A percentile compares a stretch with the other conserved stretches of the same genome.
phyloP scores from a whole-genome alignment of 2,888 invertebrate species.

The Penaeus monodon region DNA sequence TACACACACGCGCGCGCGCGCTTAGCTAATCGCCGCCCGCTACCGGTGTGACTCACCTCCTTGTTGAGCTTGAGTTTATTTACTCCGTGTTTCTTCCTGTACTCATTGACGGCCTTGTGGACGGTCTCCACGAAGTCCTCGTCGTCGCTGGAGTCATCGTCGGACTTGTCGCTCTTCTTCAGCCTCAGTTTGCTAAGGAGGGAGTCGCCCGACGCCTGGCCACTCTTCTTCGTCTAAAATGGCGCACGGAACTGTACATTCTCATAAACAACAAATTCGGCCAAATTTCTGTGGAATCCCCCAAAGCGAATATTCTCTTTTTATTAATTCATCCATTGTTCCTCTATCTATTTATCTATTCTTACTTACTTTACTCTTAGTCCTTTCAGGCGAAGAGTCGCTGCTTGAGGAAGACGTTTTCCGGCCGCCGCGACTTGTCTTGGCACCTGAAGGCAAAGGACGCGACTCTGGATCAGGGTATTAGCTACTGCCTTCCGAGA shows the following conservation, averaged over 20 bases:
- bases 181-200: conserved; percentile 32
- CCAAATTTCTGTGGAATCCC: too few relatives aligned
- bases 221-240: too few relatives aligned
- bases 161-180: conserved; percentile 18
- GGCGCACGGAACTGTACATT: too few relatives aligned
- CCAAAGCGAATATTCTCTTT: too few relatives aligned
- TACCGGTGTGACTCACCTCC: conserved; percentile 47
- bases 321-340: too few relatives aligned
- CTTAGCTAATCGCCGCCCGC: too few relatives aligned
- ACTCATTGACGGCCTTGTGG: conserved; percentile 64
- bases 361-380: conserved; percentile 20
- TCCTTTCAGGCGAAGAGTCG: conserved; percentile 39
- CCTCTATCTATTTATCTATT: too few relatives aligned
- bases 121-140: conserved; percentile 63
- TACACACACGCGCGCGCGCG: too few relatives aligned
- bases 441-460: conserved; percentile 13
- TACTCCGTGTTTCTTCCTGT: conserved; percentile 65
- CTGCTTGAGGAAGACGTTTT: conserved; percentile 30
- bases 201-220: background rate
- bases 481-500: too few relatives aligned
- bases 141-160: conserved; percentile 36
- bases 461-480: too few relatives aligned
- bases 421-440: conserved; percentile 8
- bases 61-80: conserved; percentile 59
- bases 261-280: too few relatives aligned